Base-by-base conservation (phyloP, 1,140 invertebrate species). In the Camponotus floridanus region DNA sequence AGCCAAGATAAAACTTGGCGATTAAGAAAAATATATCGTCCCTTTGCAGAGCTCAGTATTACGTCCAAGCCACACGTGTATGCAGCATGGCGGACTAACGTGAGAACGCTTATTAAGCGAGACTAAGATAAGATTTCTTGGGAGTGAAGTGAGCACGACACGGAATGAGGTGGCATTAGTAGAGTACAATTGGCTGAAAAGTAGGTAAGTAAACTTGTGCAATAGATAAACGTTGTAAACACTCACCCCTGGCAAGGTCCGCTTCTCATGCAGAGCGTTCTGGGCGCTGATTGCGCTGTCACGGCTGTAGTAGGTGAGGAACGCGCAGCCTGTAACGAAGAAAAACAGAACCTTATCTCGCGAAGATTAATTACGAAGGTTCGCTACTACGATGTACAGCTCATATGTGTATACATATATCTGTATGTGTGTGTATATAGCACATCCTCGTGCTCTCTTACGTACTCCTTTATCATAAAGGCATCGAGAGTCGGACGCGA, bases 181-280 rank as follows among this genome's bases (percentile, higher is more conserved):
- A 21, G 33, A 36, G 21, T 57, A 39, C 48, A 74, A 88, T 76
- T 67, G 64, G 55, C 18, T 33, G 45, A 59, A 80, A 89, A 89
- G 81, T 86, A 86, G 71, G 84, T 64, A 89, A 89, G 51, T 61
- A 61, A 45, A 13, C 42, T 45, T 13, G 1, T 21, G 21, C 61
- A 48, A 81, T 74, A 76, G 11, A 45, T 45, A 59, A 79, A 81
- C 73, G 42, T 57, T 67, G 74, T 86, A 78, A 76, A 90, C 81
- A 98, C 98, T 98, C 95, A 99, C 98, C 98, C 98, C 98, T 96
- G 98, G 98, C 96, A 99, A 96, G 95, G 98, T 98, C 96, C 98
- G 98, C 96, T 99, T 99, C 96, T 99, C 98, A 97, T 99, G 98
- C 92, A 99, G 97, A 92, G 98, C 97, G 95, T 97, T 96, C 96